Conservation (phyloP, 2,113 vertebrate species). For the Dendrocopos noguchii region DNA sequence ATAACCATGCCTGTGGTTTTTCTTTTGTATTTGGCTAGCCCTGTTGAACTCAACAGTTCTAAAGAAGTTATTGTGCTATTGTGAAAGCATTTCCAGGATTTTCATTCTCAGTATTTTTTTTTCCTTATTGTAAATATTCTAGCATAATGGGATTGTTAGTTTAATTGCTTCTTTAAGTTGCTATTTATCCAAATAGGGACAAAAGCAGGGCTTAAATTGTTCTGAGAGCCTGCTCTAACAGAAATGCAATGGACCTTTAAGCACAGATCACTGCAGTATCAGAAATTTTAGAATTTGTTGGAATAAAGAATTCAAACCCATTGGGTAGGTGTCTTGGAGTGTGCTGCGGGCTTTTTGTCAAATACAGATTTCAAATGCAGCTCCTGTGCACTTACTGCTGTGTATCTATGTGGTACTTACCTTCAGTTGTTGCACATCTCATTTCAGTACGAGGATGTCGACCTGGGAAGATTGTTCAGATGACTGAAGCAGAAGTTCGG, state of each 20-base stretch:
- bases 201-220: neutral
- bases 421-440: neutral
- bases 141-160: neutral
- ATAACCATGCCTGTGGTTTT: neutral
- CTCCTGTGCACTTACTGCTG: neutral
- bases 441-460: conserved; percentile 92
- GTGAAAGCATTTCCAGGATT: neutral
- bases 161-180: neutral
- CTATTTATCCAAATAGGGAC: neutral
- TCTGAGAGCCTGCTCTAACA: neutral
- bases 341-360: neutral
- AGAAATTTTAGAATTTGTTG: neutral
- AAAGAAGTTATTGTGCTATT: neutral
- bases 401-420: neutral
- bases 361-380: neutral
- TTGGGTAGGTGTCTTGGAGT: neutral
- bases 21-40: neutral
- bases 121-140: neutral
- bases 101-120: neutral
- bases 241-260: neutral
- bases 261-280: neutral
- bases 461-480: conserved; percentile 94
- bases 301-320: neutral
- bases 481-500: conserved; percentile 94
- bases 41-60: neutral